These are phyloP conservation scores for Hyles vespertilio DNA, from an alignment of 1,140 invertebrate genomes.

Conservation along the genomic window DNA sequence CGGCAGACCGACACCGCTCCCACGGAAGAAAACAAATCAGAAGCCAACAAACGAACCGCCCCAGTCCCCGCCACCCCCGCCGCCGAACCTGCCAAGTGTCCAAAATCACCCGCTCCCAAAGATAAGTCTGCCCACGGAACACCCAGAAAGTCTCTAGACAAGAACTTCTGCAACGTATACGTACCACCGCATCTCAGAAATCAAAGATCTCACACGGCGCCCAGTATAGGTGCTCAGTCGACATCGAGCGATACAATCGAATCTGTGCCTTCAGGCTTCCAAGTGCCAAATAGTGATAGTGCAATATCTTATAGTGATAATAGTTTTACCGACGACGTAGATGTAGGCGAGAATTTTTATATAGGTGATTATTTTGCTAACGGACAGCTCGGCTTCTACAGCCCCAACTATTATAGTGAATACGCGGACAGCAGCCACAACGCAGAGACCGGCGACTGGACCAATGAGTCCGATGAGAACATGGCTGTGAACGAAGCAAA, in stretches of 20 bases:
- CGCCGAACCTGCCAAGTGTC: conserved; percentile 41
- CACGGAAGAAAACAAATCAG: conserved; percentile 42
- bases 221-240: conserved; percentile 33
- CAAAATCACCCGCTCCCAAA: conserved; percentile 51
- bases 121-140: conserved; percentile 53
- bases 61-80: conserved; percentile 11
- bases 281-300: conserved; percentile 71
- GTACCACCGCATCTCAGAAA: conserved; percentile 66
- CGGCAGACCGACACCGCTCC: conserved; percentile 72
- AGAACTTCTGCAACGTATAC: conserved; percentile 71
- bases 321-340: conserved; percentile 55
- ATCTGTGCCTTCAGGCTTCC: conserved; percentile 55
- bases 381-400: conserved; percentile 63
- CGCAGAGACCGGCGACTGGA: conserved; percentile 33
- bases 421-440: conserved; percentile 36
- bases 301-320: conserved; percentile 68
- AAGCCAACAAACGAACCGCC: conserved; percentile 34
- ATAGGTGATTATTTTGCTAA: conserved; percentile 70
- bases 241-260: conserved; percentile 36
- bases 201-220: conserved; percentile 49
- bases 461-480: conserved; percentile 54
- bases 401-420: conserved; percentile 49
- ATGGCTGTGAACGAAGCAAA: conserved; percentile 50
- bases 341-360: conserved; percentile 64
- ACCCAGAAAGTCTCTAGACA: conserved; percentile 56